Evolutionary conservation across 2,113 vertebrate genomes (phyloP).

Genomic region (Anolis sagrei): DNA sequence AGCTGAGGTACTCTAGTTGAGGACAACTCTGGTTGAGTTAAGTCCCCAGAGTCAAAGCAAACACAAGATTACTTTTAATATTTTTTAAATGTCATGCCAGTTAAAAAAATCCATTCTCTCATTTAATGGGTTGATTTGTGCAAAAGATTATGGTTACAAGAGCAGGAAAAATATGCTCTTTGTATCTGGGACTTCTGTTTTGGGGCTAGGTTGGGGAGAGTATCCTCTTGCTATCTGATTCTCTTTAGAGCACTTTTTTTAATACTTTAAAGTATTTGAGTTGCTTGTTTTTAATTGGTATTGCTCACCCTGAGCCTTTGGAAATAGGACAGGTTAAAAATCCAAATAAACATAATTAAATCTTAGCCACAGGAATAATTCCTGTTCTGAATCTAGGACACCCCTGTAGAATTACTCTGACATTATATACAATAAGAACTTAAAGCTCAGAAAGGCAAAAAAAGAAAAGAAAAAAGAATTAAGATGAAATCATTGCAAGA

Average conservation of each 20-base stretch:
- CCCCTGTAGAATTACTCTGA: conserved; percentile 25
- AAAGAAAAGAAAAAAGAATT: too few species aligned
- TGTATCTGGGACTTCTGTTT: not conserved
- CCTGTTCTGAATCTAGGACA: conserved; percentile 26
- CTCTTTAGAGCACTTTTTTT: not conserved
- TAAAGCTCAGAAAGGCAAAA: too few species aligned
- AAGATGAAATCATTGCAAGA: too few species aligned
- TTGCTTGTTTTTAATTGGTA: conserved; percentile 21
- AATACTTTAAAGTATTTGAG: not conserved
- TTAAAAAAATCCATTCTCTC: conserved; percentile 60
- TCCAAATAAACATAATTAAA: conserved; percentile 33
- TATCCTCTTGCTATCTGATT: not conserved
- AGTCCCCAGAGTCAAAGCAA: conserved; percentile 61
- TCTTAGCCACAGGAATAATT: conserved; percentile 46
- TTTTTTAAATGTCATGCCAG: conserved; percentile 68
- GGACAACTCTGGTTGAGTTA: conserved; percentile 18
- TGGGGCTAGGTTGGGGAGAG: not conserved
- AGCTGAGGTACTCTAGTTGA: conserved; percentile 33
- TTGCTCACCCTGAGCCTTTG: conserved; percentile 5
- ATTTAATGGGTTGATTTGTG: conserved; percentile 43
- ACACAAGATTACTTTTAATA: conserved; percentile 65
- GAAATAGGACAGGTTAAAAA: conserved; percentile 36
- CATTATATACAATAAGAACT: conserved; percentile 9
- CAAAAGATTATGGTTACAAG: conserved; percentile 47
- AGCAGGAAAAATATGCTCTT: not conserved